Conservation (phyloP, 2,797 vertebrate species). For the Moxostoma hubbsi region DNA sequence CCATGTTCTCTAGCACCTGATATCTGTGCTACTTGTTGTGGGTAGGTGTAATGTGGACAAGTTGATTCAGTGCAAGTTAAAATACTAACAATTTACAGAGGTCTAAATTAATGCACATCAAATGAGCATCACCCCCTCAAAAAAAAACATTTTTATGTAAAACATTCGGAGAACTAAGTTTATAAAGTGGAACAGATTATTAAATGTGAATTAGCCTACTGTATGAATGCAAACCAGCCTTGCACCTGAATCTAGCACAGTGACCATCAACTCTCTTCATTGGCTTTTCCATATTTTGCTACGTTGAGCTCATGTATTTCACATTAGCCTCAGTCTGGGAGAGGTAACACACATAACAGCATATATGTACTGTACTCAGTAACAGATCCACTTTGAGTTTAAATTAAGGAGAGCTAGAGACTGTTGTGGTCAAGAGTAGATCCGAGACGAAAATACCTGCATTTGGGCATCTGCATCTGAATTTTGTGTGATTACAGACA, state of each 20-base stretch:
- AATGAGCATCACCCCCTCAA: neutral
- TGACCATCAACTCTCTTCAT: neutral
- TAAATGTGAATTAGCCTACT: neutral
- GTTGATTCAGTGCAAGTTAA: conserved; percentile 20
- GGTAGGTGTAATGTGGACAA: neutral
- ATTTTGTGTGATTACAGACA: conserved; percentile 78
- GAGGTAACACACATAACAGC: neutral
- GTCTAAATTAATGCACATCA: conserved; percentile 19
- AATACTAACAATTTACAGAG: conserved; percentile 32
- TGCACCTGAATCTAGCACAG: neutral
- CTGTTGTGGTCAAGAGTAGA: neutral
- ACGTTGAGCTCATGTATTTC: neutral
- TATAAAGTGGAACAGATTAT: neutral
- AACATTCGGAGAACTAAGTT: conserved; percentile 4
- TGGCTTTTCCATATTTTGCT: neutral
- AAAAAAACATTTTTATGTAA: neutral
- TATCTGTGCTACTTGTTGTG: conserved; percentile 23
- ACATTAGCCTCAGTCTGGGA: neutral
- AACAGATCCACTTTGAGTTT: neutral
- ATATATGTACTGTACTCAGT: neutral
- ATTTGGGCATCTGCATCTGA: conserved; percentile 56
- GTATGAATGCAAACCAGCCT: conserved; percentile 18
- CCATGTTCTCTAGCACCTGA: neutral
- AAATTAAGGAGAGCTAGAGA: neutral
- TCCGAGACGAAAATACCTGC: conserved; percentile 66